phyloP scores from a whole-genome alignment of 2,888 invertebrate species.

The Spicauda simplicius region DNA sequence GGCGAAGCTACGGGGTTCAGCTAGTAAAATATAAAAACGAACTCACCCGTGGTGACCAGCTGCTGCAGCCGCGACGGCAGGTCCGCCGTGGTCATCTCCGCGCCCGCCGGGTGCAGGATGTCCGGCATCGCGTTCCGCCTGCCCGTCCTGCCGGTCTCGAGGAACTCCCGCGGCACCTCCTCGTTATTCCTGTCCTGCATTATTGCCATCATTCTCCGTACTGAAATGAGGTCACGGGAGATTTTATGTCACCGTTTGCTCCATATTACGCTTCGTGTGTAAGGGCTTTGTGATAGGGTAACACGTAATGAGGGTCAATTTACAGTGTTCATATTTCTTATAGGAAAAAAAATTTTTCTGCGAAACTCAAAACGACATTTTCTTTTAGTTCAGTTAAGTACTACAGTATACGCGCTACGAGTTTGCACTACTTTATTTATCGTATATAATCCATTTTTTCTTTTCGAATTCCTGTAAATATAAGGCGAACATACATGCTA shows the following conservation, averaged over 20 bases:
- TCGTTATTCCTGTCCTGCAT: constrained; percentile 84
- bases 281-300: no score
- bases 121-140: constrained; percentile 95
- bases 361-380: no score
- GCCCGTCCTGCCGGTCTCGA: constrained; percentile 93
- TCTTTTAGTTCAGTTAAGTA: no score
- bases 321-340: background rate
- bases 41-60: constrained; percentile 86
- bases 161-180: constrained; percentile 90
- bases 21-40: no score
- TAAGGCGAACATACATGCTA: no score
- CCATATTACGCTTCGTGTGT: background rate
- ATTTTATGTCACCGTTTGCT: background rate
- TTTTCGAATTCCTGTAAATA: no score
- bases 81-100: constrained; percentile 89
- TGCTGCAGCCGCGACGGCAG: constrained; percentile 90
- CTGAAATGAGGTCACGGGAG: constrained; percentile 58
- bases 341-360: no score
- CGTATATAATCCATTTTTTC: no score
- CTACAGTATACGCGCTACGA: no score
- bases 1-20: no score
- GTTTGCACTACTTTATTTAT: no score
- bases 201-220: constrained; percentile 86
- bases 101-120: constrained; percentile 90
- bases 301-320: no score